Evolutionary conservation across 2,113 vertebrate genomes (phyloP), one percentile per base, ranked within the genome.

Genomic region (Danionella cerebrum): DNA sequence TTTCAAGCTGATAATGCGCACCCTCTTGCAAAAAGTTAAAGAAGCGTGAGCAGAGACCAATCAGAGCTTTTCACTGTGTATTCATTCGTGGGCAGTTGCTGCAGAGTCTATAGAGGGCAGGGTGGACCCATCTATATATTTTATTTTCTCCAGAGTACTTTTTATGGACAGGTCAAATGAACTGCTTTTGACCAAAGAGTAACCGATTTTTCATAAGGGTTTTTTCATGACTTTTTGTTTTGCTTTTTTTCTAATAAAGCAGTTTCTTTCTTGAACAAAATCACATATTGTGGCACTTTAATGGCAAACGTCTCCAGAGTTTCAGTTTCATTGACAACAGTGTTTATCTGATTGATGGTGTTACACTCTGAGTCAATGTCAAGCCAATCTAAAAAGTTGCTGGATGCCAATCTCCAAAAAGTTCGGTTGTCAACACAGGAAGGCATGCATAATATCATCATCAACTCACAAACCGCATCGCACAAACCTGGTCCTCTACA

Each of bases 381-480:
- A 69, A 39, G 74, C 47, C 77, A 80, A 57, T 76, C 79, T 79
- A 39, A 38, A 64, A 74, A 77, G 76, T 67, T 75, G 69, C 74
- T 75, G 77, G 58, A 78, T 18, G 51, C 66, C 71, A 77, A 79
- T 80, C 69, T 79, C 79, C 5, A 77, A 80, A 80, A 81, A 78
- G 63, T 72, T 39, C 47, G 42, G 73, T 75, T 57, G 53, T 64
- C 60, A 64, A 47, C 58, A 18, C 21, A 52, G 67, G 64, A 50
- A 36, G 71, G 73, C 65, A 73, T 62, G 55, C 69, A 71, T 59
- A 67, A 62, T 51, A 76, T 18, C 47, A 31, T 41, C 33, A 48
- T 66, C 8, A 54, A 54, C 58, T 25, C 67, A 25, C 29, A 64
- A 75, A 78, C 72, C 58, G 67, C 69, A 75, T 1, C 73, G 69